Conservation (phyloP, 2,888 invertebrate species). For the Eupithecia subumbrata region DNA sequence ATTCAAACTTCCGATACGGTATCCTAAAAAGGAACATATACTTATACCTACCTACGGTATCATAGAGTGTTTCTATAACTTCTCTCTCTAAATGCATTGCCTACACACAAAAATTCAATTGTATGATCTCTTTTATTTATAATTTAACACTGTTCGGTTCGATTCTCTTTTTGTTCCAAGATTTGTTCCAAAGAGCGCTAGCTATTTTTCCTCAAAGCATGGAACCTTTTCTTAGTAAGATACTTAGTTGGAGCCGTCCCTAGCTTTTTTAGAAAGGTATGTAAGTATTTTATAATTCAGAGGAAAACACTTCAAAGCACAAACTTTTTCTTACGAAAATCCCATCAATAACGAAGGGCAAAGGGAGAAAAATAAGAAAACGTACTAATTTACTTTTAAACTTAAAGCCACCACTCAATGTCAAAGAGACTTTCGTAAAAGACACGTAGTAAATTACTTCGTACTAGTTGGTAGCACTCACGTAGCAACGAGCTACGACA, state of each 20-base stretch:
- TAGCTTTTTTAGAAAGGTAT: not conserved
- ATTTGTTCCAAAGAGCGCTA: too few relatives aligned
- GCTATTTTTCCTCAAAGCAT: not conserved
- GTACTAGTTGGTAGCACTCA: constrained; percentile 38
- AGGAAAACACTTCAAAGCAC: constrained; percentile 2
- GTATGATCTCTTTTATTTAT: too few relatives aligned
- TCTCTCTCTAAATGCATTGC: too few relatives aligned
- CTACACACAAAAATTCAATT: too few relatives aligned
- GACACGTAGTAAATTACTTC: constrained; percentile 46
- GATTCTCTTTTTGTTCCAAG: not conserved
- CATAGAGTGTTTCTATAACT: too few relatives aligned
- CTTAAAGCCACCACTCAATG: constrained; percentile 39
- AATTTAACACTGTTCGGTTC: too few relatives aligned
- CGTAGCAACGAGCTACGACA: constrained; percentile 37
- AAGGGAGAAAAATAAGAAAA: constrained; percentile 24
- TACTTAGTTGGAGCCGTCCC: not conserved
- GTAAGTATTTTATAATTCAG: constrained; percentile 5
- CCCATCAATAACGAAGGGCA: constrained; percentile 17
- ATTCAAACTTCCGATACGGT: too few relatives aligned
- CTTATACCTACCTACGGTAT: too few relatives aligned
- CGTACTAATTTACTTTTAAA: constrained; percentile 29
- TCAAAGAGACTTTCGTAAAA: constrained; percentile 38
- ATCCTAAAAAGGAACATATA: too few relatives aligned
- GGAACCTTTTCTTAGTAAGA: not conserved
- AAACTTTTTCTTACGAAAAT: constrained; percentile 1